phyloP scores from a whole-genome alignment of 2,113 vertebrate genomes.

The Peromyscus leucopus region DNA sequence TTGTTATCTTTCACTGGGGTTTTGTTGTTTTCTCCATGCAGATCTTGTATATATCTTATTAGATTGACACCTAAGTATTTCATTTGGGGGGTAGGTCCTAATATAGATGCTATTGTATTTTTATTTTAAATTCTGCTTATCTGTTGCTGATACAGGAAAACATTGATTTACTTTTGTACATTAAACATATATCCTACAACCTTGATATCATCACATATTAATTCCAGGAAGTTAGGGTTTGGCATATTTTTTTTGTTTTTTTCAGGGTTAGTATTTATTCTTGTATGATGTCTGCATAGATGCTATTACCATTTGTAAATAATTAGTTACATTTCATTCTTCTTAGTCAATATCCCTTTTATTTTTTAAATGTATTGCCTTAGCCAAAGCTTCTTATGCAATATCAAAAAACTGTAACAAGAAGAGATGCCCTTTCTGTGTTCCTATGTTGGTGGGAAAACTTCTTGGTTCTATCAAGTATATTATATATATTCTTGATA shows the following conservation, averaged over 20 bases:
- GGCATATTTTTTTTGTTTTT: background rate
- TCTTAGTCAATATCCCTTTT: background rate
- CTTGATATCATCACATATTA: background rate
- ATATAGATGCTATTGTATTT: background rate
- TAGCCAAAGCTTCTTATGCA: background rate
- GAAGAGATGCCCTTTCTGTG: no score
- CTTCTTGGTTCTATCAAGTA: background rate
- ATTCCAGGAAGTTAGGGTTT: background rate
- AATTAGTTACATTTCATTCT: background rate
- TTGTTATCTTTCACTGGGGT: background rate
- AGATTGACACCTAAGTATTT: background rate
- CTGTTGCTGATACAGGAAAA: background rate
- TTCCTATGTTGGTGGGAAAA: background rate
- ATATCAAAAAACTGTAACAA: background rate
- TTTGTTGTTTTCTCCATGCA: background rate
- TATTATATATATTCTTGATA: background rate
- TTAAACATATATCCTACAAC: background rate
- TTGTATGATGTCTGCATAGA: background rate
- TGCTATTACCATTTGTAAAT: background rate
- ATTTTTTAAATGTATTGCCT: background rate
- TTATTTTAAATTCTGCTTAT: background rate
- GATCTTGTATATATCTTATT: background rate
- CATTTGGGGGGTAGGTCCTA: background rate
- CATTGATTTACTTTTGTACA: background rate
- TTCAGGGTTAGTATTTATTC: background rate